Evolutionary conservation across 2,113 vertebrate species (phyloP).

Genomic region (Phaethornis superciliosus): DNA sequence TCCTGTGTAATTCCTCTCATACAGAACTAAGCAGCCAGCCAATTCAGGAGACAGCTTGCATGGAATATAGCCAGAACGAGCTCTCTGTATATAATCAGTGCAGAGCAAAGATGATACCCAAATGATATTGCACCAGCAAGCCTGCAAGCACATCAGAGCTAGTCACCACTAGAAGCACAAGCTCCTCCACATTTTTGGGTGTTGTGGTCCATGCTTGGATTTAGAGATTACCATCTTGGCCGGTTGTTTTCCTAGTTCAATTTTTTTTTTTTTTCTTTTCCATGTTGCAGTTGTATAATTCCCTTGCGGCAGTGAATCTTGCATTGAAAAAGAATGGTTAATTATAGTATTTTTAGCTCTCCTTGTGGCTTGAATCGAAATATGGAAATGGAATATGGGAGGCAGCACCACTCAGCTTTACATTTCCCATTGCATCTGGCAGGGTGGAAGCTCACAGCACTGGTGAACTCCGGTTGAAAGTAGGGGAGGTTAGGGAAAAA

Average conservation of each 20-base stretch:
- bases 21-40: not conserved
- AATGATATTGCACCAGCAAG: not conserved
- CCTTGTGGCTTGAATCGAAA: not conserved
- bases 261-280: not conserved
- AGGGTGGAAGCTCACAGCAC: not conserved
- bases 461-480: not conserved
- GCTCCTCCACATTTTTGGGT: not conserved
- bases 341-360: conserved; percentile 30
- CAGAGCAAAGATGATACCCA: not conserved
- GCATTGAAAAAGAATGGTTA: not conserved
- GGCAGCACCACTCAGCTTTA: not conserved
- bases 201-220: accelerated
- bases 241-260: not conserved
- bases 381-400: not conserved
- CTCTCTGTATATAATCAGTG: not conserved
- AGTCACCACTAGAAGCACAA: not conserved
- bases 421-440: not conserved
- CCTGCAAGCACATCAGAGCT: not conserved
- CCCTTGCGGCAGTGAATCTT: not conserved
- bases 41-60: not conserved
- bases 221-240: not conserved
- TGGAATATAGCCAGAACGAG: not conserved
- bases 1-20: not conserved
- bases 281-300: not conserved
- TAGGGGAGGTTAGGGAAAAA: no score